phyloP scores from a whole-genome alignment of 2,797 vertebrate species.

The Sorex maritimensis region DNA sequence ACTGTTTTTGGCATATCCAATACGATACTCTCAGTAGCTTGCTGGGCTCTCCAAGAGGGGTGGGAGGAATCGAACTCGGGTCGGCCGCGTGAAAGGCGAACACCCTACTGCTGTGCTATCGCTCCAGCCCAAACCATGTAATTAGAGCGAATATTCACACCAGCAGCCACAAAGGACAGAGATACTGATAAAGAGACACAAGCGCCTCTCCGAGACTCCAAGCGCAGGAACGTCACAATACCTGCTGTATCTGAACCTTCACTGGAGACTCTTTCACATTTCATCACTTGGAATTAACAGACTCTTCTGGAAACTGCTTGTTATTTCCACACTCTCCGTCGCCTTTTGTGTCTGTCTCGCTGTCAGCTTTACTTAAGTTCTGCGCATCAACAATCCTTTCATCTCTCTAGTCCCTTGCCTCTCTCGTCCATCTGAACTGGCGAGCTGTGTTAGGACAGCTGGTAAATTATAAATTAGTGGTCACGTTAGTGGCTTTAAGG shows the following conservation, averaged over 20 bases:
- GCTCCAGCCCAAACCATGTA: background rate
- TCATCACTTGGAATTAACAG: constrained; percentile 39
- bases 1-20: too few relatives aligned
- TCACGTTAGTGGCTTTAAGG: background rate
- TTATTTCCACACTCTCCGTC: background rate
- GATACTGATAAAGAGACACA: background rate
- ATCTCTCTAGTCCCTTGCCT: background rate
- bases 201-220: constrained; percentile 37
- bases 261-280: background rate
- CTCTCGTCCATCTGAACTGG: background rate
- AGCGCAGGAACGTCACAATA: background rate
- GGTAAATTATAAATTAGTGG: constrained; percentile 27
- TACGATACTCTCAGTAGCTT: too few relatives aligned
- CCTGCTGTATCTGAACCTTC: background rate
- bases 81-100: too few relatives aligned
- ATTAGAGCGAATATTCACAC: constrained; percentile 36
- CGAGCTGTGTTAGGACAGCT: background rate
- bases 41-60: too few relatives aligned
- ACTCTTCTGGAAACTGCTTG: constrained; percentile 20
- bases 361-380: background rate
- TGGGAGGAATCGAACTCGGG: too few relatives aligned
- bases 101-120: too few relatives aligned
- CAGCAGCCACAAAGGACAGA: constrained; percentile 11
- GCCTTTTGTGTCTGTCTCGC: background rate
- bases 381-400: background rate